Base-by-base conservation (phyloP, 92 coral and sea anemone species). In the Micromussa lordhowensis region DNA sequence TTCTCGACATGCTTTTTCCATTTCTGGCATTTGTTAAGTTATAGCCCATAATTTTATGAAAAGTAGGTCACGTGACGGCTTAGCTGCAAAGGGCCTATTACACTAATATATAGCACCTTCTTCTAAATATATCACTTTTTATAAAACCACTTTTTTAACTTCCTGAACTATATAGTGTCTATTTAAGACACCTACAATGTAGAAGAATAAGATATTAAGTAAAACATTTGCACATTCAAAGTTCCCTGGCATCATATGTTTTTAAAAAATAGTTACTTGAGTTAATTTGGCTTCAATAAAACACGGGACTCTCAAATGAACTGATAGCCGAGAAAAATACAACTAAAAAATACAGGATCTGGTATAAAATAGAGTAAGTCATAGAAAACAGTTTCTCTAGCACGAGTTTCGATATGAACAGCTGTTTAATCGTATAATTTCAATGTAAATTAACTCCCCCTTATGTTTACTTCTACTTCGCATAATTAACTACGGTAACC, bases 351-450 rank as follows among this genome's bases (percentile, higher is more conserved):
- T 73, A 70, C 16, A 36, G 14, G 49, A 73, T 73, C 26, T 0
- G 21, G 14, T 14, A 32, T 73, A 73, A 73, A 73, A 73, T 30
- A 71, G 1, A 4, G 16, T 16, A 36, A 36, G 75, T 22, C 21
- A 71, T 13, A 30, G 5, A 68, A 29, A 12, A 18, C 5, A 8
- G 24, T 34, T 71, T 71, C 24, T 16, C 4, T 17, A 18, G 48
- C 19, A 72, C 36, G 48, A 22, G 51, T 5, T 72, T 32, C 7
- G 51, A 40, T 1, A 72, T 34, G 21, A 21, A 28, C 78, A 73
- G 78, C 78, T 73, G 78, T 73, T 73, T 73, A 35, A 49, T 5
- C 71, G 71, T 73, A 36, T 21, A 72, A 73, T 73, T 73, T 35
- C 34, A 24, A 73, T 73, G 44, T 18, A 73, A 73, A 73, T 73